Base-by-base conservation (phyloP, 2,888 invertebrate genomes). In the Polymixis flavicincta region DNA sequence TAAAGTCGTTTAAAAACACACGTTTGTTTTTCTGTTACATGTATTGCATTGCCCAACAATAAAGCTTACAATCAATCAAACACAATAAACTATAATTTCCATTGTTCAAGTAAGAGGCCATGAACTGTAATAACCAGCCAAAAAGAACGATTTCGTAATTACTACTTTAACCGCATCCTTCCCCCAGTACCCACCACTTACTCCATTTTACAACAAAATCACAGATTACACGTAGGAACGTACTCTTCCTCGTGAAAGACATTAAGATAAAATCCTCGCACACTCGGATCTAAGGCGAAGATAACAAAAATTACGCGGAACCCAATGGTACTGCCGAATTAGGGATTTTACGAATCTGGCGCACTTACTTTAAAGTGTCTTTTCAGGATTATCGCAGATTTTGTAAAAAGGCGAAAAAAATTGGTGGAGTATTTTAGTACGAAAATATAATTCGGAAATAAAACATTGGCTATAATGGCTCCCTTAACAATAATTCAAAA, bases 281-380 rank as follows among this genome's bases (percentile, higher is more conserved):
- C 61, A 60, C 55, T 67, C 77, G 25, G 82, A 80, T 78, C 76
- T 72, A 42, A 48, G 69, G 52, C 19, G 45, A 50, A 80, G 88
- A 88, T 85, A 85, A 76, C 78, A 85, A 87, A 84, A 87, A 74
- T 78, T 80, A 80, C 59, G 60, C 50, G n/a, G 32, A 74, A 81
- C 81, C 76, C 74, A 77, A 77, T 75, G 73, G 83, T 76, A 83
- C 84, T 65, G 80, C 80, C 68, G 85, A 91, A 89, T 89, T 85
- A 87, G 81, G 87, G 89, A 87, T 88, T 78, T 81, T 63, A 71
- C 67, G 70, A 83, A 78, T 70, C 75, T 80, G 54, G 60, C 63
- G n/a, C 78, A 54, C 61, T 80, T 63, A 77, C 72, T 83, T 83
- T 79, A 85, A 85, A 83, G 50, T 77, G 74, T 84, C 74, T 82